Evolutionary conservation across 2,888 invertebrate genomes (phyloP).

Genomic region (Lasius platythorax): DNA sequence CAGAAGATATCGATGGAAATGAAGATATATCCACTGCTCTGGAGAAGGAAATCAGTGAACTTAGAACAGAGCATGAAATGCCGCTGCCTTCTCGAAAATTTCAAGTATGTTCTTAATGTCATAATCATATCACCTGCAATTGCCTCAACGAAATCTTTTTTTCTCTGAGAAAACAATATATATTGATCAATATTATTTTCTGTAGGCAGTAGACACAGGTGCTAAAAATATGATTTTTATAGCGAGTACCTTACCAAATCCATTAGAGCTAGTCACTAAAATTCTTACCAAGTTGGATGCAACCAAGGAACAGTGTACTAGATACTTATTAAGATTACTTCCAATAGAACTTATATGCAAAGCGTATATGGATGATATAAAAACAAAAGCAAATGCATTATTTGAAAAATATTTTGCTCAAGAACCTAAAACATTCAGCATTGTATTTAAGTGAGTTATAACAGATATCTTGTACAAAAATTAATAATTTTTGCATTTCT

Average conservation of each 20-base stretch:
- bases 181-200: slow-evolving; percentile 71
- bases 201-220: slow-evolving; percentile 92
- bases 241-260: slow-evolving; percentile 92
- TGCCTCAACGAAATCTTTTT: not conserved
- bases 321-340: slow-evolving; percentile 92
- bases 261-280: slow-evolving; percentile 90
- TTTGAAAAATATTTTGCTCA: slow-evolving; percentile 92
- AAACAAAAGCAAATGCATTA: slow-evolving; percentile 89
- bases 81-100: slow-evolving; percentile 74
- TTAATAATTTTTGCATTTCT: not conserved
- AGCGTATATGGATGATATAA: slow-evolving; percentile 92
- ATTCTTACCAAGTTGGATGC: slow-evolving; percentile 91
- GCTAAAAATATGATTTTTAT: slow-evolving; percentile 96
- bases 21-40: slow-evolving; percentile 88
- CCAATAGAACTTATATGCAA: slow-evolving; percentile 93
- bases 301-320: slow-evolving; percentile 91
- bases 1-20: slow-evolving; percentile 84
- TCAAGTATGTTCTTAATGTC: slow-evolving; percentile 74
- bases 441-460: slow-evolving; percentile 89
- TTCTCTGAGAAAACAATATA: not conserved
- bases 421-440: slow-evolving; percentile 91
- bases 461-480: slow-evolving; percentile 20
- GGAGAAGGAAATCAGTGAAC: slow-evolving; percentile 88
- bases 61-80: slow-evolving; percentile 87
- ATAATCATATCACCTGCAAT: not conserved